These are phyloP conservation scores for Bergia puertoricense DNA, from an alignment of 92 coral and sea anemone genomes.

Conservation along the genomic window DNA sequence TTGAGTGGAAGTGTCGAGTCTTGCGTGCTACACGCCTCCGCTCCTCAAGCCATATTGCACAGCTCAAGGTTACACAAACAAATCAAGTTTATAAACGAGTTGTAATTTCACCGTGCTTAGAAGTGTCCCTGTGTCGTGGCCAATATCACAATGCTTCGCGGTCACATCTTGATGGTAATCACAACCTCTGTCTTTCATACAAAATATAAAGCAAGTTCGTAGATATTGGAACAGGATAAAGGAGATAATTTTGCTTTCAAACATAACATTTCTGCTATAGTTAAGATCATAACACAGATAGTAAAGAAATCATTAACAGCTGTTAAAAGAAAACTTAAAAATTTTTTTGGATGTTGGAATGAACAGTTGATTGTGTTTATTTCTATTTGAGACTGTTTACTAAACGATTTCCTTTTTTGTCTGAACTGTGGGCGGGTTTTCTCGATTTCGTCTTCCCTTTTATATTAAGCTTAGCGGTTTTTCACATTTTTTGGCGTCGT, in stretches of 20 bases:
- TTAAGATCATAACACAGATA: too few relatives aligned
- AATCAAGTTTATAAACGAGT: neutral
- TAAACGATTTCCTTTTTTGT: neutral
- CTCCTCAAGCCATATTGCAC: neutral
- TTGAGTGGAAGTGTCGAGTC: neutral
- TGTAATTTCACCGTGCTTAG: neutral
- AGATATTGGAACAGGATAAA: neutral
- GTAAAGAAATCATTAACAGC: neutral
- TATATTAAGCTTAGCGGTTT: neutral
- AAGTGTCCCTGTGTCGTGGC: neutral
- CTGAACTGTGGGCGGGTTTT: neutral
- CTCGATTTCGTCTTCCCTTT: too few relatives aligned
- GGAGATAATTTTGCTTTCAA: neutral
- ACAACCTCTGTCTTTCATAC: neutral
- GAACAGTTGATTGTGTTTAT: neutral
- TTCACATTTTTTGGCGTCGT: neutral
- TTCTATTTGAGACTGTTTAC: neutral
- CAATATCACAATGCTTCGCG: neutral
- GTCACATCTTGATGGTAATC: neutral
- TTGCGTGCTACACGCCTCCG: neutral
- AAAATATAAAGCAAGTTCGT: neutral
- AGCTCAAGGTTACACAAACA: neutral
- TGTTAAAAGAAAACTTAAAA: too few relatives aligned
- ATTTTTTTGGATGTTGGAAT: neutral
- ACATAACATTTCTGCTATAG: too few relatives aligned